Conservation (phyloP, 2,797 vertebrate genomes). For the Corythornis leucogaster region DNA sequence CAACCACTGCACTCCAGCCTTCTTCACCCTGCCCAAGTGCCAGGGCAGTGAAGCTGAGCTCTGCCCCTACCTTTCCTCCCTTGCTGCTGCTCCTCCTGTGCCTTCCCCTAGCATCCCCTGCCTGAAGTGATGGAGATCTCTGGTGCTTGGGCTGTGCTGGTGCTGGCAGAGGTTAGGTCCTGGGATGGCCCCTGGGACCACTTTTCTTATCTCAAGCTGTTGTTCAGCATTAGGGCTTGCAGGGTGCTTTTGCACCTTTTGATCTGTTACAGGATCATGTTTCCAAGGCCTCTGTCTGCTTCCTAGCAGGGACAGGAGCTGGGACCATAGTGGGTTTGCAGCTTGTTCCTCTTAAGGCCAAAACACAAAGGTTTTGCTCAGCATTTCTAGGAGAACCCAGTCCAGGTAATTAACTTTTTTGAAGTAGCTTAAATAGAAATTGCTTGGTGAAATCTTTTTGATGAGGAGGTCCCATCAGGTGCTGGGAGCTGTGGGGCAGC, state of each 20-base stretch:
- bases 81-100: background rate
- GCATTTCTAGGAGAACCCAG: background rate
- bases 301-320: background rate
- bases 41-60: background rate
- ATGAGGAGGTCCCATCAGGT: background rate
- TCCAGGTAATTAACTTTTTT: background rate
- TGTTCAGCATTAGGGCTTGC: background rate
- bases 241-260: background rate
- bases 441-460: background rate
- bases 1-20: background rate
- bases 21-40: background rate
- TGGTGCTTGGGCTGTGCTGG: background rate
- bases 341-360: background rate
- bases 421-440: background rate
- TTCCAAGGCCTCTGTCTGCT: background rate
- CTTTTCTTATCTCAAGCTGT: background rate
- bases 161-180: background rate
- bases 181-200: rapidly evolving
- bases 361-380: background rate
- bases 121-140: conserved; percentile 22
- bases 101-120: background rate
- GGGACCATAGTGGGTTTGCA: background rate
- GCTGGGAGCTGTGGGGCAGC: background rate
- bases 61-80: background rate
- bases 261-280: background rate